A percentile compares a stretch with the other conserved stretches of the same genome.
phyloP scores from a whole-genome alignment of 2,113 vertebrate species.

The Papio anubis region DNA sequence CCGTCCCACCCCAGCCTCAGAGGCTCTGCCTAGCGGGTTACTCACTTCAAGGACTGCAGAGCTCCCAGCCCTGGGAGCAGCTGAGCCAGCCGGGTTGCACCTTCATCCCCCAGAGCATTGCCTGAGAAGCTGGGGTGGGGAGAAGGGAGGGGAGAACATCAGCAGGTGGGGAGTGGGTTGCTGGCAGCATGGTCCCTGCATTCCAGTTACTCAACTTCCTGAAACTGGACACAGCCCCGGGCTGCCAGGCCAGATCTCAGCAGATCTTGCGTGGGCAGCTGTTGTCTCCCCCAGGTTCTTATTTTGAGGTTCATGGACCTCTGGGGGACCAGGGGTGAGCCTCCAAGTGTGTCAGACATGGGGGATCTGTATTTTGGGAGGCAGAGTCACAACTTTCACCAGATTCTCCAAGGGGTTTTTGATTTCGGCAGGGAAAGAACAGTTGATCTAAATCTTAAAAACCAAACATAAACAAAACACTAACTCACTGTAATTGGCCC shows the following conservation, averaged over 20 bases:
- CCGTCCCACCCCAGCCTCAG: background rate
- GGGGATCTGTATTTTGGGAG: background rate
- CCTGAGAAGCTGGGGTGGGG: constrained; percentile 85
- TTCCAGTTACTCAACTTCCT: background rate
- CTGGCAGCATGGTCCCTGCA: background rate
- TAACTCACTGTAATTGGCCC: rapidly evolving
- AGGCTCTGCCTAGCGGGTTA: background rate
- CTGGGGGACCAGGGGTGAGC: background rate
- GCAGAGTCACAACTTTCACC: background rate
- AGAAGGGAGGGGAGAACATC: background rate
- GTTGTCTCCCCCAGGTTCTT: background rate
- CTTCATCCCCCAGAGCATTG: constrained; percentile 86
- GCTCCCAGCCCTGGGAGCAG: constrained; percentile 80
- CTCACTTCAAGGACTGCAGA: constrained; percentile 89
- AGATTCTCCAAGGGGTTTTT: background rate
- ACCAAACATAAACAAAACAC: background rate
- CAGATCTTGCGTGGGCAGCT: background rate
- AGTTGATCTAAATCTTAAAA: background rate
- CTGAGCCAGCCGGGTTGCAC: constrained; percentile 81
- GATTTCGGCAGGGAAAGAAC: background rate
- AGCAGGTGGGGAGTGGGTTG: background rate
- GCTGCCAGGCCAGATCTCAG: background rate
- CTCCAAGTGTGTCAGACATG: background rate
- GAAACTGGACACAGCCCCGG: background rate
- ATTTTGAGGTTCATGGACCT: background rate